phyloP scores from a whole-genome alignment of 2,797 vertebrate genomes.

The Acestrorhynchus altus region DNA sequence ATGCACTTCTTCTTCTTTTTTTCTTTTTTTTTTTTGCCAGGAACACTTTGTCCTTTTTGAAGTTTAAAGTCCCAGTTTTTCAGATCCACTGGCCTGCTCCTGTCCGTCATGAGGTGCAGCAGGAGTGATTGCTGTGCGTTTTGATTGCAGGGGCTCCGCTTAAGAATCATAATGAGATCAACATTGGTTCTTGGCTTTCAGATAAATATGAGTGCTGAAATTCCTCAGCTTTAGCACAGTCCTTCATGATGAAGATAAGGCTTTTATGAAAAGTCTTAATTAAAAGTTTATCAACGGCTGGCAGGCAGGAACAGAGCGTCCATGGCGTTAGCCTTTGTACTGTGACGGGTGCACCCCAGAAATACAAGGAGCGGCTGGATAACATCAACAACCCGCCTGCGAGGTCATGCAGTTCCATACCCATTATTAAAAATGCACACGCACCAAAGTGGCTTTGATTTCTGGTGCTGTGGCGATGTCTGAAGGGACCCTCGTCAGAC shows the following conservation, averaged over 20 bases:
- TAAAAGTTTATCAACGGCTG: constrained; percentile 55
- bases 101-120: constrained; percentile 19
- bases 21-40: constrained; percentile 5
- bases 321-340: constrained; percentile 24
- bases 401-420: not conserved
- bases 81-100: constrained; percentile 22
- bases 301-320: constrained; percentile 18
- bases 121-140: constrained; percentile 36
- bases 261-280: constrained; percentile 60
- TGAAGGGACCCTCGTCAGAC: constrained; percentile 53
- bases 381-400: not conserved
- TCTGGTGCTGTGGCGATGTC: not conserved
- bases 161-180: constrained; percentile 58
- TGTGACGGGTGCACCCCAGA: constrained; percentile 13
- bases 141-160: constrained; percentile 20
- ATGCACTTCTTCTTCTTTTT: too few species aligned
- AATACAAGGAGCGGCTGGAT: constrained; percentile 16
- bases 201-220: constrained; percentile 36
- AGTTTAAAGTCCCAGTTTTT: not conserved
- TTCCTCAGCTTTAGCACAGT: constrained; percentile 41
- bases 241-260: constrained; percentile 56
- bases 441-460: constrained; percentile 28
- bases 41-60: constrained; percentile 20
- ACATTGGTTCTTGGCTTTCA: constrained; percentile 32
- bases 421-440: constrained; percentile 16